Evolutionary conservation across 2,113 vertebrate genomes (phyloP).

Genomic region (Ophthalmolycus amberensis): DNA sequence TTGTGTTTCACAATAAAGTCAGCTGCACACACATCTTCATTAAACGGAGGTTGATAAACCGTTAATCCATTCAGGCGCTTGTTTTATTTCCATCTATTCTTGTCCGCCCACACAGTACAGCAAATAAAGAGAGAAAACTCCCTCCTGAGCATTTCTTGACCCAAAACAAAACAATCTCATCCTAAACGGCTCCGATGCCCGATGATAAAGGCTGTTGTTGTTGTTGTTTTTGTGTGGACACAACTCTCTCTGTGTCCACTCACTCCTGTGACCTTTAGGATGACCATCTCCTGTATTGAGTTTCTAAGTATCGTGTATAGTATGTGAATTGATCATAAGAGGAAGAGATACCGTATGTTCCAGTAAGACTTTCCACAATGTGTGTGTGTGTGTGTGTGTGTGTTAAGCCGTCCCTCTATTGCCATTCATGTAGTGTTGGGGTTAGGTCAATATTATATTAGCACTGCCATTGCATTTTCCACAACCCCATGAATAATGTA

Average conservation of each 20-base stretch:
- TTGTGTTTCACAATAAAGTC: slow-evolving; percentile 66
- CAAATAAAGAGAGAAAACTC: slow-evolving; percentile 61
- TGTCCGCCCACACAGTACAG: slow-evolving; percentile 61
- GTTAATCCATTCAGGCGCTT: slow-evolving; percentile 75
- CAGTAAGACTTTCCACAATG: slow-evolving; percentile 66
- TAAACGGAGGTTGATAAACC: slow-evolving; percentile 78
- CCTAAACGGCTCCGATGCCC: slow-evolving; percentile 34
- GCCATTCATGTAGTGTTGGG: slow-evolving; percentile 76
- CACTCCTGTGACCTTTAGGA: slow-evolving; percentile 69
- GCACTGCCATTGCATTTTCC: slow-evolving; percentile 80
- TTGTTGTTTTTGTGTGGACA: slow-evolving; percentile 8
- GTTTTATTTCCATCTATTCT: slow-evolving; percentile 75
- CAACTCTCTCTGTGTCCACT: slow-evolving; percentile 54
- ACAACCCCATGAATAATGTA: slow-evolving; percentile 81
- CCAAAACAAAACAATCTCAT: slow-evolving; percentile 60
- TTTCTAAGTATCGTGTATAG: slow-evolving; percentile 69
- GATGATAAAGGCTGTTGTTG: slow-evolving; percentile 38
- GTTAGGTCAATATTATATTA: slow-evolving; percentile 84
- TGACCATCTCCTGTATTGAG: slow-evolving; percentile 61
- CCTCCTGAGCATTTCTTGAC: slow-evolving; percentile 57
- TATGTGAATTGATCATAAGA: slow-evolving; percentile 76
- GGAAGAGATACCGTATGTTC: slow-evolving; percentile 69
- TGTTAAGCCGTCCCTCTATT: slow-evolving; percentile 64
- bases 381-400: slow-evolving; percentile 37
- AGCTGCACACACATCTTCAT: slow-evolving; percentile 77